Percentiles rank a stretch among this genome's conserved stretches.
These are phyloP conservation scores for Limnodromus scolopaceus DNA, from an alignment of 2,797 vertebrate species.

Conservation along the genomic window DNA sequence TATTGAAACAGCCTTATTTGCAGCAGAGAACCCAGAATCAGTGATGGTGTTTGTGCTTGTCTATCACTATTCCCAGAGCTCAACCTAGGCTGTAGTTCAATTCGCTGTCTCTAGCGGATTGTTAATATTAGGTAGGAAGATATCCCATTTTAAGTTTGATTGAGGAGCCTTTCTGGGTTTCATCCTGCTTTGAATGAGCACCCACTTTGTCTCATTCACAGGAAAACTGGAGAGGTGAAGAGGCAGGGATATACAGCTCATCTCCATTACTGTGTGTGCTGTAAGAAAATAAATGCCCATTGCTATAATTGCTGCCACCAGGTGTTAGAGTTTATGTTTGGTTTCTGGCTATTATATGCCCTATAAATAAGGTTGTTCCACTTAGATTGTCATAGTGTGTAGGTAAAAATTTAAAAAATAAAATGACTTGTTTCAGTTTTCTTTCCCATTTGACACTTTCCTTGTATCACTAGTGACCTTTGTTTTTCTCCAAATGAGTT, in stretches of 20 bases:
- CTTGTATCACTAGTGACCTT: neutral
- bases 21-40: neutral
- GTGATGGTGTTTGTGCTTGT: constrained; percentile 21
- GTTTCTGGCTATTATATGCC: neutral
- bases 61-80: neutral
- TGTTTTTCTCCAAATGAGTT: neutral
- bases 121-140: neutral
- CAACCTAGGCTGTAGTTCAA: neutral
- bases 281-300: neutral
- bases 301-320: neutral
- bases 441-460: neutral
- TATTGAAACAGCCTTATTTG: constrained; percentile 33
- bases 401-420: neutral
- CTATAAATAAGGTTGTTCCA: neutral
- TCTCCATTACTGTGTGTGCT: fast-evolving
- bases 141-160: constrained; percentile 2
- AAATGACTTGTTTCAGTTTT: neutral
- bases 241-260: neutral
- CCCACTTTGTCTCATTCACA: neutral
- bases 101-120: neutral
- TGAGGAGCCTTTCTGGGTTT: neutral
- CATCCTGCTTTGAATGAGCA: neutral
- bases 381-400: neutral
- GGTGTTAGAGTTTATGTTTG: neutral
- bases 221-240: neutral